Percentiles rank a stretch among this genome's conserved stretches.
phyloP scores from a whole-genome alignment of 2,113 vertebrate species.

The Pavo muticus region DNA sequence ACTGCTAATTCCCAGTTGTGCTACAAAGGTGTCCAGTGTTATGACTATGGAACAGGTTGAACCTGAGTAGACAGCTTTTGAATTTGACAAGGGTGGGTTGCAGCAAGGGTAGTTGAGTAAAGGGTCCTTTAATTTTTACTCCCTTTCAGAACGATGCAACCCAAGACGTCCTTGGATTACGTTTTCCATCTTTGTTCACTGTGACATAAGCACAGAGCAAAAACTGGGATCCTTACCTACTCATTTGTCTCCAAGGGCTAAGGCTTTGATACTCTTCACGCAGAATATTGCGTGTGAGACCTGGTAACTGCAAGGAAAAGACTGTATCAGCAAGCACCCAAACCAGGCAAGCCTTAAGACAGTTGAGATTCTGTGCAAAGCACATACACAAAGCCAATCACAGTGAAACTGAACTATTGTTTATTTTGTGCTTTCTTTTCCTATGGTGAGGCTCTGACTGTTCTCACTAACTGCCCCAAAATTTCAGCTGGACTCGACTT shows the following conservation, averaged over 20 bases:
- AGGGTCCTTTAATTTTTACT: not conserved
- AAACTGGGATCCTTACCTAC: not conserved
- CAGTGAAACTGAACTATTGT: not conserved
- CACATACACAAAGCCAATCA: too few species aligned
- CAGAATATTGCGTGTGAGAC: not conserved
- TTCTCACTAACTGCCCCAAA: not conserved
- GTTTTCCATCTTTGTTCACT: not conserved
- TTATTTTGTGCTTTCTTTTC: not conserved
- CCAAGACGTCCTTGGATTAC: not conserved
- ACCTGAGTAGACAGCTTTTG: not conserved
- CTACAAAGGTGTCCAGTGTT: not conserved
- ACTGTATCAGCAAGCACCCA: not conserved
- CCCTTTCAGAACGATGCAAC: not conserved
- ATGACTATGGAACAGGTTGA: not conserved
- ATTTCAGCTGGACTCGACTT: not conserved
- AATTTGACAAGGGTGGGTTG: not conserved
- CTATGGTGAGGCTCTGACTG: not conserved
- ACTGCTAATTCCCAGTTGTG: not conserved
- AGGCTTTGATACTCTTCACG: rapidly evolving
- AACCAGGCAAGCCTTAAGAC: not conserved
- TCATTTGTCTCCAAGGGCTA: not conserved
- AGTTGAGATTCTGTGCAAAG: not conserved
- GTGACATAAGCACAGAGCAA: not conserved
- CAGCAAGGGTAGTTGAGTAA: not conserved
- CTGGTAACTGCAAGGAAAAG: not conserved